Evolutionary conservation across 2,888 invertebrate species (phyloP), one percentile per base, ranked within the genome.

Genomic region (Anorthoa munda): DNA sequence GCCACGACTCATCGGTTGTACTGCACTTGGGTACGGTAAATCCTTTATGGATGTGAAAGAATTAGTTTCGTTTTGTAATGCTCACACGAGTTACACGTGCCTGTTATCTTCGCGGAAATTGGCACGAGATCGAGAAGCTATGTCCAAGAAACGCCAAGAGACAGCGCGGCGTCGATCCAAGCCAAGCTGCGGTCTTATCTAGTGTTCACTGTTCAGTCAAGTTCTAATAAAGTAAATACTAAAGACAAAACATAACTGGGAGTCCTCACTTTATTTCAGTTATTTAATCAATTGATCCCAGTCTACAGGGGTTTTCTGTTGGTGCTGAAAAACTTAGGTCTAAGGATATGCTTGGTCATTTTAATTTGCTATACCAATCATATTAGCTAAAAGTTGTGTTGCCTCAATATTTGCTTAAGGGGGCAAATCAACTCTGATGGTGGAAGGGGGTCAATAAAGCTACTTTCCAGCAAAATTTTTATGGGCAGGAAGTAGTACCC

Each of bases 101-200:
- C 46, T n/a, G 17, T 12, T 46, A 48, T 67, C 21, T 45, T 77
- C 12, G 48, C n/a, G 59, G 21, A 70, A 48, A 53, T 75, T 60
- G 51, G 48, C 46, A 75, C 53, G 13, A 39, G 5, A 48, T 78
- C 59, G 26, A 53, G n/a, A 26, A 18, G n/a, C 13, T 18, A 23
- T 5, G 31, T 26, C 18, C 13, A 46, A 75, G 23, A 53, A 59
- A 21, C 50, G 31, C 18, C 17, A 46, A 75, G 23, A 53, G 70
- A 21, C 50, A 21, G 21, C 45, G 15, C 23, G n/a, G 23, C 58
- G 1, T 31, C 50, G 5, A 17, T 39, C 17, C 11, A 4, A 45
- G n/a, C 4, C 18, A 56, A 45, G n/a, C 17, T 13, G n/a, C 17
- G 59, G n/a, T 3, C 7, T 17, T 66, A 46, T 4, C 15, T 23